Conservation (phyloP, 2,888 invertebrate genomes). For the Ligdia adustata region DNA sequence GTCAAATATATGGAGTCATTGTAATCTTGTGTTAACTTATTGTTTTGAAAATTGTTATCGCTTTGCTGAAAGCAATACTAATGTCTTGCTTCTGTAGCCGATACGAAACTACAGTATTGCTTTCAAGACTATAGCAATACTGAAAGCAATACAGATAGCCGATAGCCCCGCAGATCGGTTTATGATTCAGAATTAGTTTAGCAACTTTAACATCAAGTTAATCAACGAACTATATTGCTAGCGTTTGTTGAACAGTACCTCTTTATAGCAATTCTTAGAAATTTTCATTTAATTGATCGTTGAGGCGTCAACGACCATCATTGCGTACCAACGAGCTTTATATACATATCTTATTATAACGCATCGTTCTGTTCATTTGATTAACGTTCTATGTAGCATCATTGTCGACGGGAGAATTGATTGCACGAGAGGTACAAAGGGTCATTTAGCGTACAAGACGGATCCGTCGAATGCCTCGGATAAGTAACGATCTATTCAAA, state of each 20-base stretch:
- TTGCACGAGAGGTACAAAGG: conserved; percentile 56
- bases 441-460: conserved; percentile 54
- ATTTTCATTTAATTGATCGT: conserved; percentile 23
- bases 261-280: conserved; percentile 19
- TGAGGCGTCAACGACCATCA: conserved; percentile 22
- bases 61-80: too few relatives aligned
- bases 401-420: conserved; percentile 32
- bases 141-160: too few relatives aligned
- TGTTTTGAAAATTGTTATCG: too few relatives aligned
- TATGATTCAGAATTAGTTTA: too few relatives aligned
- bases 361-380: conserved; percentile 22
- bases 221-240: conserved; percentile 5
- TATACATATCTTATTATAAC: conserved; percentile 17
- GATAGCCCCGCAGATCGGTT: too few relatives aligned
- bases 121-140: too few relatives aligned
- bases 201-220: too few relatives aligned
- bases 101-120: too few relatives aligned
- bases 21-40: too few relatives aligned
- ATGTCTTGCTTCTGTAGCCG: too few relatives aligned
- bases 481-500: conserved; percentile 70
- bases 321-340: conserved; percentile 22
- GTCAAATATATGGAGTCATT: too few relatives aligned
- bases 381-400: conserved; percentile 29
- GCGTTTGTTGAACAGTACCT: conserved; percentile 15
- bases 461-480: conserved; percentile 48